phyloP scores from a whole-genome alignment of 35 echinoderm and acorn worm species.

The Strongylocentrotus purpuratus region DNA sequence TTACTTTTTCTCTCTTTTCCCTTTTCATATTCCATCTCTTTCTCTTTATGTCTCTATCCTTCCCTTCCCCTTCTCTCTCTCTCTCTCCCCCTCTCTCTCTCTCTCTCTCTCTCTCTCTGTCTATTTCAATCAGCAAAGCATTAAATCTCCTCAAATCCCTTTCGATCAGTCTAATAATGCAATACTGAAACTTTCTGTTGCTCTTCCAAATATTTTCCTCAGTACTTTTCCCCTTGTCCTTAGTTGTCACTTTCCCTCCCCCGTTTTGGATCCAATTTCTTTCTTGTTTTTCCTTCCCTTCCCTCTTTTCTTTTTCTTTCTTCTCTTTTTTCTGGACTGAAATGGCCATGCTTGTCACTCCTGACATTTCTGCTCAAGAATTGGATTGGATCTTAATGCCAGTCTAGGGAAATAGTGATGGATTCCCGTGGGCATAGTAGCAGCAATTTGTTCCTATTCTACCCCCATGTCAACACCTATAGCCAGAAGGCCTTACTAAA shows the following conservation, averaged over 20 bases:
- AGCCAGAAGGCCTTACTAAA: constrained; percentile 1
- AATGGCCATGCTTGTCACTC: background rate
- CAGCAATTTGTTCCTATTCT: constrained; percentile 3
- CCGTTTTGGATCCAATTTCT: background rate
- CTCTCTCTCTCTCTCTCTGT: background rate
- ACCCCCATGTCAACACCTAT: constrained; percentile 8
- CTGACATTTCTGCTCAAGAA: background rate
- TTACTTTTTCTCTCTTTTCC: too few species aligned
- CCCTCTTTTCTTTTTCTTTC: background rate
- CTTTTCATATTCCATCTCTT: background rate
- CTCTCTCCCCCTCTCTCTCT: background rate
- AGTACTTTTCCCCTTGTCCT: background rate
- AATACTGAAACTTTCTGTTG: background rate
- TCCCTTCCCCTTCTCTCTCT: background rate
- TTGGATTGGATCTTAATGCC: constrained; percentile 17
- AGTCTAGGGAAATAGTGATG: constrained; percentile 16
- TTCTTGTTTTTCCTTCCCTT: background rate
- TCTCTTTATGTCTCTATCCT: background rate
- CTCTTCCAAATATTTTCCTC: background rate
- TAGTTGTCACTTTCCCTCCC: background rate
- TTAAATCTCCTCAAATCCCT: background rate
- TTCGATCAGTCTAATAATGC: background rate
- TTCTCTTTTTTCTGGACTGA: background rate
- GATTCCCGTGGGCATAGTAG: background rate
- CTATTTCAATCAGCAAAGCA: background rate